Evolutionary conservation across 2,888 invertebrate species (phyloP).

Genomic region (Tubulanus polymorphus): DNA sequence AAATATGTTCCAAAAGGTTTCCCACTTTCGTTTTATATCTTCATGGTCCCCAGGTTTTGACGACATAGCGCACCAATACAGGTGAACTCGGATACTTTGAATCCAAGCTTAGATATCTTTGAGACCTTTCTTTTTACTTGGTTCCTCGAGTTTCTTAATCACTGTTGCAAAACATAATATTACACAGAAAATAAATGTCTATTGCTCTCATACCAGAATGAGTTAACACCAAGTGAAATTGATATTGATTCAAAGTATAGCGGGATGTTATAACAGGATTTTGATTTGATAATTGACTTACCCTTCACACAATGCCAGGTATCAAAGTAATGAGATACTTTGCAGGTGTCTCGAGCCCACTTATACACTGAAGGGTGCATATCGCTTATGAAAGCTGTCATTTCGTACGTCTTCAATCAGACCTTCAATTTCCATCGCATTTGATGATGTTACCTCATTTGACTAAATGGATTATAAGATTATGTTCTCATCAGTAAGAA

Average conservation of each 20-base stretch:
- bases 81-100: background rate
- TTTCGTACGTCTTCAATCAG: background rate
- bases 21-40: background rate
- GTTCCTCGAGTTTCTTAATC: background rate
- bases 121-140: background rate
- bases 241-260: too few relatives aligned
- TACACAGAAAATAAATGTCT: too few relatives aligned
- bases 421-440: background rate
- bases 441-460: background rate
- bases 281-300: too few relatives aligned
- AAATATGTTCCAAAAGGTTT: background rate
- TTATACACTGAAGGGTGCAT: background rate
- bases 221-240: too few relatives aligned
- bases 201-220: too few relatives aligned
- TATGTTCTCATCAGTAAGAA: too few relatives aligned
- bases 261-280: too few relatives aligned
- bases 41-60: background rate
- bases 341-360: background rate
- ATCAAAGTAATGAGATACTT: background rate
- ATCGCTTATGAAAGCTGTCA: background rate
- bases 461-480: too few relatives aligned
- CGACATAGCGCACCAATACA: constrained; percentile 1
- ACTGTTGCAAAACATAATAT: background rate
- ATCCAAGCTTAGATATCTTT: background rate
- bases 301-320: background rate